These are phyloP conservation scores for Drosophila micromelanica DNA, from an alignment of 1,140 invertebrate genomes.

Conservation along the genomic window DNA sequence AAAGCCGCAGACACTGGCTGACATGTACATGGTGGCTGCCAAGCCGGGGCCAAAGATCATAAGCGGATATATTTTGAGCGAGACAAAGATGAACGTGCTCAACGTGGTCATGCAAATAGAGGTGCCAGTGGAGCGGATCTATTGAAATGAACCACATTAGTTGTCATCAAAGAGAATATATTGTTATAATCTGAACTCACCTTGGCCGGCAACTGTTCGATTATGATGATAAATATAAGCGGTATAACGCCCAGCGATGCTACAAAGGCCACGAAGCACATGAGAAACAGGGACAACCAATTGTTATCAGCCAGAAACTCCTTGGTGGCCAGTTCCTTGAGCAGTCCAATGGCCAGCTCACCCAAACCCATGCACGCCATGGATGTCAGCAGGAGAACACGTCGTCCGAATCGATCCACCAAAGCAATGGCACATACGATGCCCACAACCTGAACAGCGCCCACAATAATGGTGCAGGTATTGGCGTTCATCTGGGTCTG, in stretches of 20 bases:
- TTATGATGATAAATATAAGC: constrained; percentile 62
- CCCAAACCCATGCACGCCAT: constrained; percentile 62
- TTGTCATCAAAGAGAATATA: not conserved
- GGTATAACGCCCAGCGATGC: constrained; percentile 60
- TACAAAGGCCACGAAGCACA: constrained; percentile 58
- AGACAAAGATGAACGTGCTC: constrained; percentile 63
- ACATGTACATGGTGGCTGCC: constrained; percentile 67
- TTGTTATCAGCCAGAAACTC: constrained; percentile 48
- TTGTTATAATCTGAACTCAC: constrained; percentile 33
- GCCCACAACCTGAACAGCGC: constrained; percentile 77
- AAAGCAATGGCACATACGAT: constrained; percentile 48
- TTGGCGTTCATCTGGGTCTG: constrained; percentile 86
- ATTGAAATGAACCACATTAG: not conserved
- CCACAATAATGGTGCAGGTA: constrained; percentile 90
- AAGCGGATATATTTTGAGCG: constrained; percentile 69
- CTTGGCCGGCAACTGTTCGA: constrained; percentile 65
- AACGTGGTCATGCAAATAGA: constrained; percentile 71
- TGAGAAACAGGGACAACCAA: constrained; percentile 63
- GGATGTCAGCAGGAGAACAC: constrained; percentile 59
- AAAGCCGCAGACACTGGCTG: constrained; percentile 55
- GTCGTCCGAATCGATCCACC: constrained; percentile 67
- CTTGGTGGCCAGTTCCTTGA: constrained; percentile 26
- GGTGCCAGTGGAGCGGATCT: constrained; percentile 72
- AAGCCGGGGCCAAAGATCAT: constrained; percentile 65
- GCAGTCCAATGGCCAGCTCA: constrained; percentile 48